A percentile compares a stretch with the other conserved stretches of the same genome.
Evolutionary conservation across 2,888 invertebrate genomes (phyloP).

Genomic region (Orthosia gothica): DNA sequence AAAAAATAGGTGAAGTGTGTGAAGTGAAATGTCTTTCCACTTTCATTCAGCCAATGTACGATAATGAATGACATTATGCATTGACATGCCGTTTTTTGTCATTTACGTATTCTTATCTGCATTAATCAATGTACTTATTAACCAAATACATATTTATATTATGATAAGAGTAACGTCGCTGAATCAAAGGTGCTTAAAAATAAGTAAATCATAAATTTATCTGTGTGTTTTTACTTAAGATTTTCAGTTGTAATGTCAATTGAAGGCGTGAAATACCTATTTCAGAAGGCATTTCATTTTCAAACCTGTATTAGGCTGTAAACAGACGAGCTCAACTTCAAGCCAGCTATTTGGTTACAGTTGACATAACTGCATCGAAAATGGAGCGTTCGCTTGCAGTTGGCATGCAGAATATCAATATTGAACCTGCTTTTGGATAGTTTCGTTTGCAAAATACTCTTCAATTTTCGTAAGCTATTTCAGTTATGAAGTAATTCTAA

Average conservation of each 20-base stretch:
- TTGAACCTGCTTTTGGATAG: too few species aligned
- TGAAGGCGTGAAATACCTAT: not conserved
- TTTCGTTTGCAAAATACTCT: too few species aligned
- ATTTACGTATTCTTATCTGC: slow-evolving; percentile 23
- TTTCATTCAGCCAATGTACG: slow-evolving; percentile 3
- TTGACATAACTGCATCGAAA: too few species aligned
- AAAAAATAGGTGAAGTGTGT: too few species aligned
- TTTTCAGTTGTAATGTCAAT: slow-evolving; percentile 31
- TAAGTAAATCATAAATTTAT: slow-evolving; percentile 64
- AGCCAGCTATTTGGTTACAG: not conserved
- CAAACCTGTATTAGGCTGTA: not conserved
- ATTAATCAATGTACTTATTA: slow-evolving; percentile 45
- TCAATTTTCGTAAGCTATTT: too few species aligned
- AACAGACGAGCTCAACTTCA: not conserved
- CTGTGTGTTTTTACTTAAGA: slow-evolving; percentile 57
- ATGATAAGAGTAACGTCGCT: slow-evolving; percentile 77
- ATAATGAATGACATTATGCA: slow-evolving; percentile 9
- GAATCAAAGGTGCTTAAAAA: slow-evolving; percentile 87
- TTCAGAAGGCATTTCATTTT: not conserved
- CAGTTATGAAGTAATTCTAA: too few species aligned
- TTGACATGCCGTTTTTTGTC: slow-evolving; percentile 37
- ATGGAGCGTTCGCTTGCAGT: not conserved
- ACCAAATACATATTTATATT: slow-evolving; percentile 67
- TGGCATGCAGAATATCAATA: not conserved
- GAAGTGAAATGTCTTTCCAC: too few species aligned